These are phyloP conservation scores for Mystacides longicornis DNA, from an alignment of 2,888 invertebrate species.

Conservation along the genomic window DNA sequence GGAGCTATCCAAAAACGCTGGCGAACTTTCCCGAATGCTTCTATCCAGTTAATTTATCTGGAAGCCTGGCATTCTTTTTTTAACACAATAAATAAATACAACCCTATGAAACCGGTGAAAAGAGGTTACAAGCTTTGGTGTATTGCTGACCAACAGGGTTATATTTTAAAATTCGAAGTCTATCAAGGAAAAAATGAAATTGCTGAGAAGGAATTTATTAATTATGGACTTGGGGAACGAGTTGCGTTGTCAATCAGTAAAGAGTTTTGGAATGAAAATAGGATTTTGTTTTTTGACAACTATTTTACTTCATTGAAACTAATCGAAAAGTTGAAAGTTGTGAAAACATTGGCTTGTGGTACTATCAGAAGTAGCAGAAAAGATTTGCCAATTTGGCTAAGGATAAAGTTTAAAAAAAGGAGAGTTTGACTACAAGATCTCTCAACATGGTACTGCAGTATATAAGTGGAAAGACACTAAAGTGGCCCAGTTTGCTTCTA, in stretches of 20 bases:
- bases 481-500: conserved; percentile 19
- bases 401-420: too few species aligned
- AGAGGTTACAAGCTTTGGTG: conserved; percentile 27
- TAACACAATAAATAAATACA: conserved; percentile 24
- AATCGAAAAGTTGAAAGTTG: conserved; percentile 23
- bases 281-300: conserved; percentile 23
- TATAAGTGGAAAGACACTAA: conserved; percentile 26
- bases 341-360: conserved; percentile 24
- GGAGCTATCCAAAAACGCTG: too few species aligned
- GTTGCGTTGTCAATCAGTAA: conserved; percentile 26
- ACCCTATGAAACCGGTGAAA: conserved; percentile 27
- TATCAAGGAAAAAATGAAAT: conserved; percentile 27
- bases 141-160: conserved; percentile 24
- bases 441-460: conserved; percentile 6
- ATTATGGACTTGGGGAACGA: conserved; percentile 26
- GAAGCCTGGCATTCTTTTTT: too few species aligned
- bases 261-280: conserved; percentile 20
- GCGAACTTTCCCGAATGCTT: too few species aligned
- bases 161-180: conserved; percentile 25
- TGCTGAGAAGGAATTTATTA: conserved; percentile 22
- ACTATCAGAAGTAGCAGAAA: too few species aligned
- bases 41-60: too few species aligned
- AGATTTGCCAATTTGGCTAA: neutral
- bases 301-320: conserved; percentile 24
- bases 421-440: neutral